Evolutionary conservation across 2,113 vertebrate genomes (phyloP), one percentile per base, ranked within the genome.

Genomic region (Peromyscus polionotus): DNA sequence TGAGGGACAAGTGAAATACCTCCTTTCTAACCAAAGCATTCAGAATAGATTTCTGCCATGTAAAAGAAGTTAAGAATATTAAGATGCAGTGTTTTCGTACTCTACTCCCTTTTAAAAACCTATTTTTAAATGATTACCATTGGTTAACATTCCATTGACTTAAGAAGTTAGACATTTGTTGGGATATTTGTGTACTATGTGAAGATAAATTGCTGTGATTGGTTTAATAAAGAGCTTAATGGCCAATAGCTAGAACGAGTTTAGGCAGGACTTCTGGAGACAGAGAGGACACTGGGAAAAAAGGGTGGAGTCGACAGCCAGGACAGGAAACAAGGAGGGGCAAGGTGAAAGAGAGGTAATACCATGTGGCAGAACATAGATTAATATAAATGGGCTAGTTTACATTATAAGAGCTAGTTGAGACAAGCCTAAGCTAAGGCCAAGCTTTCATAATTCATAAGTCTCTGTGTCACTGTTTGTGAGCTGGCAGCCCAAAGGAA

Each of bases 51-150:
- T 93, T 85, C 10, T 97, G 48, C 57, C 65, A 73, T 33, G 79
- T 89, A 72, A 81, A 57, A 90, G 90, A 57, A 20, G 39, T 90
- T 80, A 24, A 93, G 72, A 84, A 59, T 95, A 85, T 90, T 80
- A 70, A 65, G 36, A 4, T 39, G 3, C 1, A 3, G 91, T 91
- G 3, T 96, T 89, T 93, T 84, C 76, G 31, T 8, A 33, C 5
- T 28, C 42, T 17, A 33, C 31, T 12, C 10, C n/a, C n/a, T 94
- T 72, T 90, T 79, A 76, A 22, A 85, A 85, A 73, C 20, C 70
- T 75, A 75, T 90, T 89, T 63, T 65, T 33, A 87, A 72, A 4
- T 83, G 33, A 68, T 91, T 45, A 79, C 4, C 28, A 68, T 0
- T 75, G 42, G 48, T 77, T 92, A 39, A 91, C 42, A 73, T 51